Evolutionary conservation across 2,797 vertebrate species (phyloP).

Genomic region (Tamandua tetradactyla): DNA sequence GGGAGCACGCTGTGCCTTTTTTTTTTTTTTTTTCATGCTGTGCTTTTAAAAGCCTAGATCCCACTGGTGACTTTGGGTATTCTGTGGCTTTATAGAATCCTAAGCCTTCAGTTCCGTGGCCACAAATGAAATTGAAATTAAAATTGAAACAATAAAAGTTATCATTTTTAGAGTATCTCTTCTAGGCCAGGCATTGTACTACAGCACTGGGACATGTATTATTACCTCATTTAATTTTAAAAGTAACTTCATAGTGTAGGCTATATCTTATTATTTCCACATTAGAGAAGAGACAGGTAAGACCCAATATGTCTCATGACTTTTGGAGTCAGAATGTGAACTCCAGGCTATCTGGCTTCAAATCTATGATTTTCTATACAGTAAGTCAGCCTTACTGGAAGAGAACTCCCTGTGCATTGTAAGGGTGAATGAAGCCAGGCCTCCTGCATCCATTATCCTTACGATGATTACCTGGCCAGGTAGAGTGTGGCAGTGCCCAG

Average conservation of each 20-base stretch:
- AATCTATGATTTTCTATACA: background rate
- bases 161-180: background rate
- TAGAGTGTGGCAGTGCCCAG: background rate
- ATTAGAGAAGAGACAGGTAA: background rate
- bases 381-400: background rate
- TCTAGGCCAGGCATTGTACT: background rate
- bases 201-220: background rate
- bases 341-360: background rate
- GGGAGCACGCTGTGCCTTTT: background rate
- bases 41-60: background rate
- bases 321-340: slow-evolving; percentile 17
- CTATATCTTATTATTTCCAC: background rate
- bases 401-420: background rate
- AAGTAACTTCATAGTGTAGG: background rate
- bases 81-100: background rate
- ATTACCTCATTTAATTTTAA: background rate
- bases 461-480: background rate
- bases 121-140: background rate
- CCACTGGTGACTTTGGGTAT: background rate
- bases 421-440: background rate
- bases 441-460: fast-evolving
- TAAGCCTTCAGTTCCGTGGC: background rate
- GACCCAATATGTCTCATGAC: background rate
- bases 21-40: too few species aligned
- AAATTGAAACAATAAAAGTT: slow-evolving; percentile 1